These are phyloP conservation scores for Psammodynastes pulverulentus DNA, from an alignment of 2,113 vertebrate genomes.

Conservation along the genomic window DNA sequence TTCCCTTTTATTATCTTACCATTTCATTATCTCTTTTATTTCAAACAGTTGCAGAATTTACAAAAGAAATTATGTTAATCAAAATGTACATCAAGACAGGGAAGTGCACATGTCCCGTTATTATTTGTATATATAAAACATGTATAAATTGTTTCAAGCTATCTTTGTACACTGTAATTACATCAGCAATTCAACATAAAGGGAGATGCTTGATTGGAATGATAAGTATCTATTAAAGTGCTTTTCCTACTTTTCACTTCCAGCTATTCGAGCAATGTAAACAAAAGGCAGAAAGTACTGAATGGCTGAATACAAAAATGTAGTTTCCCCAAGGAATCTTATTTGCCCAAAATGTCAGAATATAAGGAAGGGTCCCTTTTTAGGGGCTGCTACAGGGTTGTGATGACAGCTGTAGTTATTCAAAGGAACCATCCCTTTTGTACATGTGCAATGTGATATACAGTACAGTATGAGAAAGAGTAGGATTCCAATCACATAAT, in stretches of 20 bases:
- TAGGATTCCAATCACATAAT: neutral
- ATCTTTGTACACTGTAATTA: neutral
- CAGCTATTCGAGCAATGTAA: neutral
- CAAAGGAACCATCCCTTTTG: neutral
- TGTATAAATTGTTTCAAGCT: neutral
- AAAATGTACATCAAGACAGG: neutral
- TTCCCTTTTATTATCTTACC: neutral
- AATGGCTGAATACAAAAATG: neutral
- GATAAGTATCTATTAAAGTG: neutral
- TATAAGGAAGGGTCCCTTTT: neutral
- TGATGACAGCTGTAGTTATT: neutral
- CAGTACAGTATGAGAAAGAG: neutral
- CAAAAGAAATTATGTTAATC: neutral
- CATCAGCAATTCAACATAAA: neutral
- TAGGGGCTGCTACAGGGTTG: neutral
- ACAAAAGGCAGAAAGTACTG: neutral
- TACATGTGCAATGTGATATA: neutral
- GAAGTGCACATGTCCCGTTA: neutral
- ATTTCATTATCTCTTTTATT: neutral
- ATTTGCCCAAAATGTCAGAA: neutral
- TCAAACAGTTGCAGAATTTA: neutral
- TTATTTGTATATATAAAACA: neutral
- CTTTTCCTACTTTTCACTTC: neutral
- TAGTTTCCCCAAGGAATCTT: neutral
- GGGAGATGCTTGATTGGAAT: neutral